A percentile compares a stretch with the other conserved stretches of the same genome.
Evolutionary conservation across 2,113 vertebrate genomes (phyloP).

Genomic region (Sylvilagus bachmani): DNA sequence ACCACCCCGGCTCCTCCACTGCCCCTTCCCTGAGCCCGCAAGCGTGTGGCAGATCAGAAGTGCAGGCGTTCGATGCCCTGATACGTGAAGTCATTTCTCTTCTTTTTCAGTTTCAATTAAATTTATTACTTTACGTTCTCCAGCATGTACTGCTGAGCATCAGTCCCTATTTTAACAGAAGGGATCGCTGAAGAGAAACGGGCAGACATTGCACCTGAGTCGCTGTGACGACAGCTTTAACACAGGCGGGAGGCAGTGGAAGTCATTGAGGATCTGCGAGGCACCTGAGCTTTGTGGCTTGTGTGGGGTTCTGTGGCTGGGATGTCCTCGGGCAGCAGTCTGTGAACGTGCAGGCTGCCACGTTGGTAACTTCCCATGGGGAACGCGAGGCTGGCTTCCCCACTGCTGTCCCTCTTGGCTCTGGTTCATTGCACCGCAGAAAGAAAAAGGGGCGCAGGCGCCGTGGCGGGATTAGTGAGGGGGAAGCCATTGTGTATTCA

Average conservation of each 20-base stretch:
- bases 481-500: background rate
- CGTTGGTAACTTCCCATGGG: fast-evolving
- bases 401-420: fast-evolving
- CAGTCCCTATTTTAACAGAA: constrained; percentile 50
- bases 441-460: background rate
- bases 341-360: too few species aligned
- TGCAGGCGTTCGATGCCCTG: background rate
- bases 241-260: background rate
- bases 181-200: background rate
- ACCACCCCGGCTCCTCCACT: background rate
- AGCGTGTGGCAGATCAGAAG: background rate
- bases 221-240: background rate
- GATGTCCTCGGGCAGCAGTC: background rate
- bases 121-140: constrained; percentile 59
- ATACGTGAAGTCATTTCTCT: background rate
- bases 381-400: too few species aligned
- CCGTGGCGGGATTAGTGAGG: background rate
- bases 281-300: background rate
- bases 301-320: background rate
- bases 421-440: background rate
- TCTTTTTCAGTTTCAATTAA: constrained; percentile 14
- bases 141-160: background rate
- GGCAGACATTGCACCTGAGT: constrained; percentile 28
- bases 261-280: background rate
- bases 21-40: constrained; percentile 49